Base-by-base conservation (phyloP, 2,888 invertebrate species). In the Antheraea yamamai region DNA sequence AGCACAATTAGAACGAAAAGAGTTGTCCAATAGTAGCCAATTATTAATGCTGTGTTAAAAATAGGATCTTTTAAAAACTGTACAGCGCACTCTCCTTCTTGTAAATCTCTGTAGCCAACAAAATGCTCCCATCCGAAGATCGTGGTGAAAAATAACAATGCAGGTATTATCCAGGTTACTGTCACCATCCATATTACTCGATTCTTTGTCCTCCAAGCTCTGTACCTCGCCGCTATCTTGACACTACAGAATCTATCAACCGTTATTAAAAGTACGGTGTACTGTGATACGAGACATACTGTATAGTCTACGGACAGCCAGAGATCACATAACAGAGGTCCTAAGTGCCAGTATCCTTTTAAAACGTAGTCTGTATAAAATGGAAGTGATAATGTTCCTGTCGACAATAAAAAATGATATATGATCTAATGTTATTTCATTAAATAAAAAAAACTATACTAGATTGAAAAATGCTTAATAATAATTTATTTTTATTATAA, bases 91-190 rank as follows among this genome's bases (percentile, higher is more conserved):
- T 98, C 97, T 2, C 98, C 98, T 20, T 98, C 97, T 82, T 96
- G 94, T 74, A 99, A 95, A 83, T 99, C 98, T 77, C 99, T 95
- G 86, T 97, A 97, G 30, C 99, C 99, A 72, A 98, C 97, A 87
- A 99, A 99, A 90, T 99, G 98, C 88, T 99, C 99, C 99, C 99
- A 99, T 70, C 99, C 99, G 87, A 99, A 99, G 81, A 99, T 99
- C 79, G 99, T 98, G 80, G 98, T 98, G 92, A 99, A 99, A 93
- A 99, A 99, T 16, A 99, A 95, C 76, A 99, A 94, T 1, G 98
- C 98, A 72, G 99, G 99, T 82, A 99, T 97, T 75, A 99, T 97
- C 99, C 99, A 99, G 0, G 99, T 99, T 71, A 98, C 97, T 7
- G 98, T 97, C 2, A 99, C 98, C 98, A 99, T 99, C 96, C 98